Percentiles rank a stretch among this genome's conserved stretches.
phyloP scores from a whole-genome alignment of 2,797 vertebrate species.

The Mallotus villosus region DNA sequence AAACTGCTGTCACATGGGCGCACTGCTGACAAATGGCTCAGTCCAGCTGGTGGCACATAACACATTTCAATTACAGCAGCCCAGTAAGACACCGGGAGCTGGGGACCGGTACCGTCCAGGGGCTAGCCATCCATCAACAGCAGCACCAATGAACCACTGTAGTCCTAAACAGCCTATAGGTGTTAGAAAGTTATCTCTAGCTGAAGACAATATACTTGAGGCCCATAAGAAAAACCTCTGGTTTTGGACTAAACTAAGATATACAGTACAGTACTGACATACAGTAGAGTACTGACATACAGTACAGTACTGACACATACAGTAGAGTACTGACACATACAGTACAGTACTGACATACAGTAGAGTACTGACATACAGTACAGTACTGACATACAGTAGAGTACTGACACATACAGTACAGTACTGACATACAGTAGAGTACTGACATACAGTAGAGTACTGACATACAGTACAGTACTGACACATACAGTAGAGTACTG shows the following conservation, averaged over 20 bases:
- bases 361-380: neutral
- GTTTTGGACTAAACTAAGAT: neutral
- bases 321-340: no score
- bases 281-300: no score
- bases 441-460: no score
- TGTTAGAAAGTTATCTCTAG: no score
- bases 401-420: neutral
- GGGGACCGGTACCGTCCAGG: neutral
- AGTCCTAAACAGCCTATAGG: no score
- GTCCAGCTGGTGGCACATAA: constrained; percentile 61
- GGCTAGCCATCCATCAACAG: neutral
- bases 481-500: no score
- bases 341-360: neutral
- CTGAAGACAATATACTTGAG: no score
- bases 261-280: no score
- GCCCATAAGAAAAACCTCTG: no score
- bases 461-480: neutral
- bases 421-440: no score
- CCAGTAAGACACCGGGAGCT: neutral
- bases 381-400: no score
- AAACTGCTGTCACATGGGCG: constrained; percentile 82
- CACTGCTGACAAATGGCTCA: constrained; percentile 84
- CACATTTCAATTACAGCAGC: constrained; percentile 80
- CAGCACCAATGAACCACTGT: neutral
- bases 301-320: no score